Base-by-base conservation (phyloP, 1,140 invertebrate species). In the Mesaphorura yosii region DNA sequence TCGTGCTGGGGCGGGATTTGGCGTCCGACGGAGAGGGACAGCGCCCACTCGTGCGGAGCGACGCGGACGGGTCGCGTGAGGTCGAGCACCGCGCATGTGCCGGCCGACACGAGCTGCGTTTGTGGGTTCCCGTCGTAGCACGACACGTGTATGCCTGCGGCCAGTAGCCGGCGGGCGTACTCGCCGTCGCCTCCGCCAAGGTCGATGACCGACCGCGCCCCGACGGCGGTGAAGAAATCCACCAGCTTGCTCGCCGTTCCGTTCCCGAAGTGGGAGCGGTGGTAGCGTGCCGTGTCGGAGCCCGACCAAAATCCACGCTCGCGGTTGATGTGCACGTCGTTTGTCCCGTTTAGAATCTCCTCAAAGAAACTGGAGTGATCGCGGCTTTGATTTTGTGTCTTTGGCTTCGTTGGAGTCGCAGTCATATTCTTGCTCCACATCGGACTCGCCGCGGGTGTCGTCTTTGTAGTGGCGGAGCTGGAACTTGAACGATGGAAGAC, bases 121-220 rank as follows among this genome's bases (percentile, higher is more conserved):
- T 48, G 17, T 6, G 47, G 47, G 31, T 48, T 48, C 29, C 47
- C 47, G 22, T 48, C 47, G 20, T 48, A 48, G 28, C 47, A 48
- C 28, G 15, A 34, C 7, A 48, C 47, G 15, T 22, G 22, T 12
- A 48, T 29, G 6, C 47, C 47, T 10, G 5, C 15, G 10, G 20
- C 38, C 6, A 31, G 17, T 22, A 48, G 19, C n/a, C 17, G 10
- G 17, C 38, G 27, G 7, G 47, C 20, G 47, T 48, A 48, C 4
- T 23, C 7, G 4, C 47, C 47, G 20, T 34, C 38, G 5, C 47
- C 47, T 23, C 28, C 47, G 5, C 47, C 47, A 42, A 48, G 10
- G 23, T 48, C 47, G 10, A 48, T 37, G 6, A 37, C 31, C 20
- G 26, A 39, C 17, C 5, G 10, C n/a, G 17, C 20, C 5, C 38